phyloP scores from a whole-genome alignment of 1,140 invertebrate genomes.

The Euura saliciscinereae region DNA sequence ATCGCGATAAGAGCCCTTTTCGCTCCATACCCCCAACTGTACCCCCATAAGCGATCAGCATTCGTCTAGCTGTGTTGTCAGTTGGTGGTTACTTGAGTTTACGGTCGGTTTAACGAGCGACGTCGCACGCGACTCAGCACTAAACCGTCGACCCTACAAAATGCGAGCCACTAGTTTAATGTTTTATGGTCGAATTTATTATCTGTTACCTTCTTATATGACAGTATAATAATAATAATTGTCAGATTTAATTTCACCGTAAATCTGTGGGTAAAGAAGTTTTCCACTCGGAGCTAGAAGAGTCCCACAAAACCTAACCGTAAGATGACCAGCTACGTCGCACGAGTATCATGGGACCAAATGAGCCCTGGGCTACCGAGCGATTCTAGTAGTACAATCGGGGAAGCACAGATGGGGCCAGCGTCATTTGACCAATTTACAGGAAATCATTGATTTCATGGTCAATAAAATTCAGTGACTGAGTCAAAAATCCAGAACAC shows the following conservation, averaged over 20 bases:
- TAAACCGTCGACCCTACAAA: constrained; percentile 57
- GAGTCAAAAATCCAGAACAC: too few species aligned
- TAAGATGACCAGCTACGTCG: constrained; percentile 41
- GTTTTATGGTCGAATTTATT: constrained; percentile 61
- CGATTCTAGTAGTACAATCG: constrained; percentile 25
- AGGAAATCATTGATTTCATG: too few species aligned
- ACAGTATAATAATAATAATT: constrained; percentile 60
- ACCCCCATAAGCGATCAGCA: constrained; percentile 11
- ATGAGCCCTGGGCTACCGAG: neutral
- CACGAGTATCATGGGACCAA: constrained; percentile 22
- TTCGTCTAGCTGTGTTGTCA: constrained; percentile 34
- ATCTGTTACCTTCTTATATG: constrained; percentile 61
- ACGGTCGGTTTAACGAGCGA: constrained; percentile 59
- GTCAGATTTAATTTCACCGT: constrained; percentile 59
- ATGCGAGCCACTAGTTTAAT: constrained; percentile 57
- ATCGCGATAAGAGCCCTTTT: neutral
- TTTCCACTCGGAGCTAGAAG: constrained; percentile 18
- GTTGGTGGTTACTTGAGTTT: constrained; percentile 55
- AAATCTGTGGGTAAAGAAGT: constrained; percentile 51
- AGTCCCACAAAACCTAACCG: constrained; percentile 20
- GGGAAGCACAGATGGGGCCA: neutral
- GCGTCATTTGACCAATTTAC: neutral
- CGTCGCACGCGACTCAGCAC: constrained; percentile 59
- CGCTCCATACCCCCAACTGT: neutral
- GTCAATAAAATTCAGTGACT: too few species aligned